Base-by-base conservation (phyloP, 2,888 invertebrate genomes). In the Belgica antarctica region DNA sequence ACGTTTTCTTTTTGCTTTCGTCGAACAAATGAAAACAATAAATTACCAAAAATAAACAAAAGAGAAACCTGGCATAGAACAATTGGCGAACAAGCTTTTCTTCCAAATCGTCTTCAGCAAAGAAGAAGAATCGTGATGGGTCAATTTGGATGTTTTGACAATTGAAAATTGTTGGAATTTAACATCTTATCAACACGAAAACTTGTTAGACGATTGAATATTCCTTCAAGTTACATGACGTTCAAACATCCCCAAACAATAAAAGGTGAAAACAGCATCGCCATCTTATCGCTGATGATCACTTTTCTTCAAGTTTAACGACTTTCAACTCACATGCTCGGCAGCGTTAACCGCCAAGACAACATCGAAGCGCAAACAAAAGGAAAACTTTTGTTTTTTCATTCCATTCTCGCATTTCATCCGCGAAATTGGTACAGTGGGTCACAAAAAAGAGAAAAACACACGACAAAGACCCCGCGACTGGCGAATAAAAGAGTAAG, bases 381-480 rank as follows among this genome's bases (percentile, higher is more conserved):
- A 52, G 22, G 46, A 52, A 52, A 22, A 52, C 10, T 41, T 41
- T 41, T 41, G 15, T 41, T 41, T 41, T 15, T 41, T n/a, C n/a
- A n/a, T 8, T 52, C n/a, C 17, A 52, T 22, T 52, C n/a, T 52
- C 52, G 52, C 19, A n/a, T 52, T 52, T 52, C 52, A 19, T 52
- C 22, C 17, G 22, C 52, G 41, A 68, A 68, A 47, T 68, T 68
- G 68, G 68, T 68, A 68, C 68, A 68, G 68, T 68, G 68, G 68
- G 68, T 68, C 68, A 68, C 68, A 68, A 57, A 24, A 4, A 68
- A 68, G 25, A 59, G 22, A 59, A 52, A 57, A 19, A 5, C 31
- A 68, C n/a, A 24, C 52, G 68, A 68, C 68, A 57, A 12, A 31
- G 25, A 12, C 66, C 4, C 5, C 25, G 25, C 41, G 15, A 46